phyloP scores from a whole-genome alignment of 1,140 invertebrate species.

The Laupala kohalensis region DNA sequence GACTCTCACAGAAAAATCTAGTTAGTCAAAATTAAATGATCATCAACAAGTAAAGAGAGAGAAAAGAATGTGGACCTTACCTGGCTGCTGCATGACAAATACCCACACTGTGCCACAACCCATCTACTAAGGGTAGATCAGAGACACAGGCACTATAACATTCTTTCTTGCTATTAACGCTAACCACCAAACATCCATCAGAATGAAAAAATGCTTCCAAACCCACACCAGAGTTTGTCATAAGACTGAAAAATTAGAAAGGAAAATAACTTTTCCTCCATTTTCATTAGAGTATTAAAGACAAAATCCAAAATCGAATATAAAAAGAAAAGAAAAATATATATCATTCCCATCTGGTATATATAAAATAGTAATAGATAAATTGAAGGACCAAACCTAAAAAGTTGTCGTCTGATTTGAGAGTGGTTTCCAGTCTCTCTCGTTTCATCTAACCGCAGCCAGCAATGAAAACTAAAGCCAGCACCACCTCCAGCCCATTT shows the following conservation, averaged over 20 bases:
- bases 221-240: conserved; percentile 36
- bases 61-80: conserved; percentile 1
- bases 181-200: conserved; percentile 39
- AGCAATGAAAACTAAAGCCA: conserved; percentile 44
- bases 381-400: too few relatives aligned
- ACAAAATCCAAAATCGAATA: neutral
- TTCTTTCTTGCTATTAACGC: conserved; percentile 41
- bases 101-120: conserved; percentile 44
- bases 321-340: neutral
- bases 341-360: neutral
- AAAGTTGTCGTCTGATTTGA: conserved; percentile 30
- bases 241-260: conserved; percentile 28
- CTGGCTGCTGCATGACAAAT: conserved; percentile 40
- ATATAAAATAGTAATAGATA: neutral
- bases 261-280: neutral
- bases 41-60: too few relatives aligned
- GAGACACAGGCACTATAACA: conserved; percentile 37
- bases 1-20: too few relatives aligned
- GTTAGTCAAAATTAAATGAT: too few relatives aligned
- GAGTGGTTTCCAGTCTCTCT: conserved; percentile 16
- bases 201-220: conserved; percentile 46
- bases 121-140: conserved; percentile 36
- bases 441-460: conserved; percentile 36
- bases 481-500: conserved; percentile 42
- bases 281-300: neutral